These are phyloP conservation scores for Schlechtendalia chinensis DNA, from an alignment of 1,140 invertebrate species.

Conservation along the genomic window DNA sequence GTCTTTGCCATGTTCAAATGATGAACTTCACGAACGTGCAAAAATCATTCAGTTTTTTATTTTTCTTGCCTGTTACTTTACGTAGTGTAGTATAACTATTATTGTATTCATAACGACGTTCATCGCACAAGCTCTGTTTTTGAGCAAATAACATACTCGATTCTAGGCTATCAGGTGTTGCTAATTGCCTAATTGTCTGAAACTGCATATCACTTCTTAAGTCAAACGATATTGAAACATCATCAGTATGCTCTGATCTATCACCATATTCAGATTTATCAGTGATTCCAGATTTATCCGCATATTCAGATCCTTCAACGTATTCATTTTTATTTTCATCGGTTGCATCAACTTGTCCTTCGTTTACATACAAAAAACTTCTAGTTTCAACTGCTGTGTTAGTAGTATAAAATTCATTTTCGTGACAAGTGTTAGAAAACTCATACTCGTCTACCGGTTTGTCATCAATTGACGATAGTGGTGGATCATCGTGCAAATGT, in stretches of 20 bases:
- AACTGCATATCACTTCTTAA: neutral
- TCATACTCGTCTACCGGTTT: neutral
- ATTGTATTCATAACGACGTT: neutral
- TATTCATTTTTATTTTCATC: neutral
- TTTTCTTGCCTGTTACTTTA: slow-evolving; percentile 19
- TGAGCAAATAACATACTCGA: slow-evolving; percentile 32
- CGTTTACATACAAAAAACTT: neutral
- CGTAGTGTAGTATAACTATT: neutral
- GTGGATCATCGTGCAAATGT: neutral
- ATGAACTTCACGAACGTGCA: neutral
- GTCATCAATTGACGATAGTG: neutral
- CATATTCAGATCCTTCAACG: neutral
- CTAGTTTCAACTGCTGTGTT: slow-evolving; percentile 6
- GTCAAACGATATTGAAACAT: slow-evolving; percentile 10
- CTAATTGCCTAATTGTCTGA: slow-evolving; percentile 34
- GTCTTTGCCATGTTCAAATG: neutral
- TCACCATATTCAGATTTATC: slow-evolving; percentile 26
- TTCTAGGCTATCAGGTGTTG: neutral
- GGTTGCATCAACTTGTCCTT: neutral
- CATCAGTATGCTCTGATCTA: slow-evolving; percentile 12
- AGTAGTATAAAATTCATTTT: slow-evolving; percentile 1
- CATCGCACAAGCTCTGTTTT: slow-evolving; percentile 30
- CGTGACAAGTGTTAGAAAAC: neutral
- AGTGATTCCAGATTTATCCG: neutral
- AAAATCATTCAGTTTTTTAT: neutral